Conservation (phyloP, 2,113 vertebrate species). For the Tragelaphus scriptus region DNA sequence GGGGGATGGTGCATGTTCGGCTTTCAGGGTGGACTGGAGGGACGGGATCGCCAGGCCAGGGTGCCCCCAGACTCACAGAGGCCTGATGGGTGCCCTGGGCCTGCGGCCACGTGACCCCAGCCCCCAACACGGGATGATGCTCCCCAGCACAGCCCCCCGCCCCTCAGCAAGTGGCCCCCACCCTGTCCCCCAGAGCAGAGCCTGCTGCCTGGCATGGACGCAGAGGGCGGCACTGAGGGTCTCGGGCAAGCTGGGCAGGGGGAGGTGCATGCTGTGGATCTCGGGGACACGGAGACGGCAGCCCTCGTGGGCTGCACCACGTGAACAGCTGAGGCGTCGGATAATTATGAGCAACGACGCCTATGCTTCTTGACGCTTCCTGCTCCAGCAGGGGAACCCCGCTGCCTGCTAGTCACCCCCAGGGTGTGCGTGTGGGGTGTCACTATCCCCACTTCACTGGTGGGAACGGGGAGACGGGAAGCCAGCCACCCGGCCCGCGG, state of each 20-base stretch:
- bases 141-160: neutral
- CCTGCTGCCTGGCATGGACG: neutral
- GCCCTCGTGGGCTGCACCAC: neutral
- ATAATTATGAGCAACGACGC: slow-evolving; percentile 27
- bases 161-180: neutral
- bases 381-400: neutral
- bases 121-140: neutral
- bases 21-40: neutral
- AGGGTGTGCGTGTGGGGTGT: neutral
- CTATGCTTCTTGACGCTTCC: neutral
- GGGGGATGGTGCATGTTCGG: neutral
- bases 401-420: neutral
- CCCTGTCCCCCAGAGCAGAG: neutral
- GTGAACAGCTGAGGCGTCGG: neutral
- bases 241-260: neutral
- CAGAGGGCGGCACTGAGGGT: neutral
- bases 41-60: neutral
- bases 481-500: rapidly evolving
- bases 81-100: neutral
- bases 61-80: neutral
- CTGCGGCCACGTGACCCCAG: neutral
- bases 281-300: neutral
- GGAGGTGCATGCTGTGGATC: neutral
- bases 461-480: slow-evolving; percentile 41
- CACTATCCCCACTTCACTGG: slow-evolving; percentile 49